phyloP scores from a whole-genome alignment of 2,113 vertebrate species.

The Chrysemys picta region DNA sequence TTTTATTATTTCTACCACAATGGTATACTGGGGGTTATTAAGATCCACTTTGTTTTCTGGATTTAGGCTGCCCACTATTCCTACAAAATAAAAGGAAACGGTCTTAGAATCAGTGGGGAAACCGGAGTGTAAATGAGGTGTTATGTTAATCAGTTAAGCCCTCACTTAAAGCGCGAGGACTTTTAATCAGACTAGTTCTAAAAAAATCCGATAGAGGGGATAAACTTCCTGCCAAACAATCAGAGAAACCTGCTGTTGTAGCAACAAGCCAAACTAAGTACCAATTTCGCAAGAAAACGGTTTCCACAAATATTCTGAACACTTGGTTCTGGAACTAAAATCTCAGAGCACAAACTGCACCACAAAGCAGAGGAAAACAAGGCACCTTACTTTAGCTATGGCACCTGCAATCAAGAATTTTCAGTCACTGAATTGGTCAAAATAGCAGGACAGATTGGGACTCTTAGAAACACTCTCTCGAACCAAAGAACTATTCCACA shows the following conservation, averaged over 20 bases:
- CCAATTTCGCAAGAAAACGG: neutral
- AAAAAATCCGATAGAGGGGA: neutral
- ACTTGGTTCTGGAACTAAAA: neutral
- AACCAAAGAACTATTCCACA: neutral
- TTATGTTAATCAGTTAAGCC: neutral
- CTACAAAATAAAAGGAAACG: constrained; percentile 74
- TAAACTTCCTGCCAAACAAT: neutral
- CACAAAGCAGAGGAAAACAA: neutral
- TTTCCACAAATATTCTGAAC: neutral
- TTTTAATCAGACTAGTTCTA: neutral
- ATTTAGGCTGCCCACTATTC: constrained; percentile 90
- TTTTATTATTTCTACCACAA: constrained; percentile 97
- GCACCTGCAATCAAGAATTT: neutral
- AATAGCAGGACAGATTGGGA: neutral
- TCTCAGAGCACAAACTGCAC: neutral
- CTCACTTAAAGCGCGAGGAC: neutral
- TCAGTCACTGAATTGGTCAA: neutral
- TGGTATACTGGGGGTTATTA: constrained; percentile 89
- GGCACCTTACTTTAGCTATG: neutral
- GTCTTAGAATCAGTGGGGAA: constrained; percentile 14
- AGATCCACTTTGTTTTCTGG: constrained; percentile 95
- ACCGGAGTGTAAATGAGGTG: neutral
- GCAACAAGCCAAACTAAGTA: neutral
- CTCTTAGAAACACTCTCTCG: neutral
- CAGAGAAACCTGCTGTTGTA: neutral